phyloP scores from a whole-genome alignment of 2,113 vertebrate species.

The Ailurus styani region DNA sequence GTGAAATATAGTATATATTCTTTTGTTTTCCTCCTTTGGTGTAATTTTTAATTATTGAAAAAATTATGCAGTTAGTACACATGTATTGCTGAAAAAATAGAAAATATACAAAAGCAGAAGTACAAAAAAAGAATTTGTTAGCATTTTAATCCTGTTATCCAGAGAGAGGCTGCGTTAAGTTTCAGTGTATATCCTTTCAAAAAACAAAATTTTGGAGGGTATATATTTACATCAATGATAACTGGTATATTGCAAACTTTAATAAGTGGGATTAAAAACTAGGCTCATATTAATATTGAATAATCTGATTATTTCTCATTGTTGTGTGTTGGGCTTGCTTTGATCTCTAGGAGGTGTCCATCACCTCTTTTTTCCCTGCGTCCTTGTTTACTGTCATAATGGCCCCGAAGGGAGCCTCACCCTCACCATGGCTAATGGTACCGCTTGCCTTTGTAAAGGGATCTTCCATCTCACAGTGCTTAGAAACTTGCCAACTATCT shows the following conservation, averaged over 20 bases:
- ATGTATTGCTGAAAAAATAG: neutral
- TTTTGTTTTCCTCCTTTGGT: neutral
- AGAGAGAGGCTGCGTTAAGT: neutral
- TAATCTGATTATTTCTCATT: neutral
- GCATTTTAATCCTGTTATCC: neutral
- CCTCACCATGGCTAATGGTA: neutral
- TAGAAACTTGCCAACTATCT: neutral
- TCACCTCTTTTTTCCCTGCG: neutral
- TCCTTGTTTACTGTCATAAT: neutral
- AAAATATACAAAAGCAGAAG: neutral
- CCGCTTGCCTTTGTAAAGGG: neutral
- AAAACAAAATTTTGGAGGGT: neutral
- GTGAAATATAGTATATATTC: neutral
- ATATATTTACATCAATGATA: neutral
- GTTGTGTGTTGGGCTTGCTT: neutral
- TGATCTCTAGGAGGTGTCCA: neutral
- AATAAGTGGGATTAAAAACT: neutral
- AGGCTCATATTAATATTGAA: neutral
- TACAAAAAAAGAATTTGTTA: neutral
- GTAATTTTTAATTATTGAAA: neutral
- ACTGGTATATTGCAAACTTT: neutral
- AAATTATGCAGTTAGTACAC: neutral
- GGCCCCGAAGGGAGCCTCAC: neutral
- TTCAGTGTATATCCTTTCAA: neutral
- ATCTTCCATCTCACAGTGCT: neutral